Percentiles rank a stretch among this genome's conserved stretches.
Conservation (phyloP, 2,113 vertebrate species). For the Chloropsis cyanopogon region DNA sequence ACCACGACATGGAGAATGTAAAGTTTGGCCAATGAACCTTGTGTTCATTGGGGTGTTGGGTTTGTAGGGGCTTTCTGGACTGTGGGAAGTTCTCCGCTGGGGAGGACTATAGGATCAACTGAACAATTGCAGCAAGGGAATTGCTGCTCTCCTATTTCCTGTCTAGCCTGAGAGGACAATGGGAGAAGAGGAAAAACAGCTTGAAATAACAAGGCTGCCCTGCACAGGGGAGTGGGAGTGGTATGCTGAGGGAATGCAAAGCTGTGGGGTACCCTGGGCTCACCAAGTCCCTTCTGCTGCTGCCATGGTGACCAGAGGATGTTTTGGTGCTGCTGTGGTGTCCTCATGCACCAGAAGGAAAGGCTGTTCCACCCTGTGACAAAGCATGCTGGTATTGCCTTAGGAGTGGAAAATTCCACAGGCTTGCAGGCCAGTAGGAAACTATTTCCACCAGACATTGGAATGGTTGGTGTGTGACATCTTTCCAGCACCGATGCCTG, state of each 20-base stretch:
- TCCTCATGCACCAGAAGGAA: not conserved
- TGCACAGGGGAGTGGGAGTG: not conserved
- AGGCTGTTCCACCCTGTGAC: not conserved
- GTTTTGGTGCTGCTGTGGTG: not conserved
- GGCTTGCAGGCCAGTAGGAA: not conserved
- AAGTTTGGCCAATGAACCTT: not conserved
- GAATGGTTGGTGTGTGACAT: not conserved
- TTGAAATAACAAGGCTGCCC: not conserved
- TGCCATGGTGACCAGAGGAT: not conserved
- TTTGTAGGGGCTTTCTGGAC: not conserved
- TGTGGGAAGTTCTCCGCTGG: not conserved
- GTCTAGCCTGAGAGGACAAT: not conserved
- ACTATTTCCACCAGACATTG: not conserved
- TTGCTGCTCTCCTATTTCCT: not conserved
- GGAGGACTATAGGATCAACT: not conserved
- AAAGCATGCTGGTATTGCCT: not conserved
- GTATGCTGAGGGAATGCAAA: rapidly evolving
- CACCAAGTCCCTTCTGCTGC: not conserved
- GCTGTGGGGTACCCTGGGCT: not conserved
- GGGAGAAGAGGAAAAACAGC: not conserved
- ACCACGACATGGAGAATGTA: not conserved
- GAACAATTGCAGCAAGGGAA: slow-evolving; percentile 21
- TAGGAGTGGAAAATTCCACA: not conserved
- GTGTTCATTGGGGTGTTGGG: not conserved
- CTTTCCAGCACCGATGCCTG: not conserved